A percentile compares a stretch with the other conserved stretches of the same genome.
Conservation (phyloP, 2,113 vertebrate species). For the Nicator chloris region DNA sequence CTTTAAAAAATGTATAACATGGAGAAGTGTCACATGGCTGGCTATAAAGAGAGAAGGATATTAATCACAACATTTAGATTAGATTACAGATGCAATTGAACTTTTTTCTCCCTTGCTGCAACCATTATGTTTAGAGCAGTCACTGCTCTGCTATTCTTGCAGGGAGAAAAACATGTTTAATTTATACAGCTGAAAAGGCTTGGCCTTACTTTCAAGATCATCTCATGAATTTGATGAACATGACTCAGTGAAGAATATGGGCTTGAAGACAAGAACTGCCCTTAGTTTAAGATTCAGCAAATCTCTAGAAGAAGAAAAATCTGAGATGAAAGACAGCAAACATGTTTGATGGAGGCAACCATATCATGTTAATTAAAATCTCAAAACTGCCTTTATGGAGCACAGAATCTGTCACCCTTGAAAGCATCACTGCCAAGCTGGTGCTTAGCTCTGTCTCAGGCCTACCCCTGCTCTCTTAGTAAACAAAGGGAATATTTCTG, state of each 20-base stretch:
- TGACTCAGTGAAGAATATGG: neutral
- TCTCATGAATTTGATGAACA: neutral
- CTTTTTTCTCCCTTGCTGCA: neutral
- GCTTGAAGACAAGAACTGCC: neutral
- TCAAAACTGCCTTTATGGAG: neutral
- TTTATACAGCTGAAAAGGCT: neutral
- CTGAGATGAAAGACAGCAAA: neutral
- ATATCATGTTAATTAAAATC: neutral
- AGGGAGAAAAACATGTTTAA: neutral
- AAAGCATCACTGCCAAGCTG: neutral
- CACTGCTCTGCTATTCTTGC: neutral
- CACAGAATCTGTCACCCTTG: neutral
- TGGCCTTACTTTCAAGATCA: neutral
- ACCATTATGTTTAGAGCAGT: neutral
- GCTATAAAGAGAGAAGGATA: neutral
- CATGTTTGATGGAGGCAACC: neutral
- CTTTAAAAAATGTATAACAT: slow-evolving; percentile 12
- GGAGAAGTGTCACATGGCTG: neutral
- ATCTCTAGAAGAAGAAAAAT: neutral
- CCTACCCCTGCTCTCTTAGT: neutral
- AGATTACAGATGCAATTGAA: neutral
- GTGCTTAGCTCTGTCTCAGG: neutral
- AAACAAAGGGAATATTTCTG: neutral
- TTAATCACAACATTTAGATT: slow-evolving; percentile 31
- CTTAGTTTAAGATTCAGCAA: neutral